These are phyloP conservation scores for Myopa tessellatipennis DNA, from an alignment of 2,888 invertebrate genomes.

Conservation along the genomic window DNA sequence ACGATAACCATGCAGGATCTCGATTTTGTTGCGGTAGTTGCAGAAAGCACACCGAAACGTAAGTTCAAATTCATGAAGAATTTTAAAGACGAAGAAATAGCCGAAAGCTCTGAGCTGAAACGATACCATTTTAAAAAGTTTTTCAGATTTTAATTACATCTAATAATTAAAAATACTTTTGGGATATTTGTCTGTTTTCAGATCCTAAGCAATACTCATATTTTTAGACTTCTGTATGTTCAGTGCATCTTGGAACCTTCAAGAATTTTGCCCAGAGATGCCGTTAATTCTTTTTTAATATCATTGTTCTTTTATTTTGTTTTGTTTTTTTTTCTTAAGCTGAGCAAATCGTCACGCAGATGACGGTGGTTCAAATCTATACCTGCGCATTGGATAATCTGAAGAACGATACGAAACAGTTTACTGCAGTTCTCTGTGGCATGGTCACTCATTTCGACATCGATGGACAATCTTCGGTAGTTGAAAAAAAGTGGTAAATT, in stretches of 20 bases:
- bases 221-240: too few relatives aligned
- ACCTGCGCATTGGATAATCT: slow-evolving; percentile 60
- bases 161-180: too few relatives aligned
- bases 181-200: too few relatives aligned
- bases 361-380: slow-evolving; percentile 73
- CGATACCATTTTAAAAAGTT: too few relatives aligned
- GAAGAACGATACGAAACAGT: slow-evolving; percentile 67
- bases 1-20: slow-evolving; percentile 45
- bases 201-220: too few relatives aligned
- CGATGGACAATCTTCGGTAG: slow-evolving; percentile 69
- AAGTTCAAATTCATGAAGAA: slow-evolving; percentile 48
- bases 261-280: too few relatives aligned
- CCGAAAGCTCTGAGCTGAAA: too few relatives aligned
- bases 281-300: too few relatives aligned
- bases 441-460: slow-evolving; percentile 78
- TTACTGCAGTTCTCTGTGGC: slow-evolving; percentile 78
- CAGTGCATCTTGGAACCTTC: too few relatives aligned
- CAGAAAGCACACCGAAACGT: slow-evolving; percentile 66
- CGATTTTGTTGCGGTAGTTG: slow-evolving; percentile 48
- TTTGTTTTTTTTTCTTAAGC: slow-evolving; percentile 44
- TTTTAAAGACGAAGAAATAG: too few relatives aligned
- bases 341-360: slow-evolving; percentile 66
- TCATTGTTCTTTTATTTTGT: not conserved
- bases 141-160: too few relatives aligned
- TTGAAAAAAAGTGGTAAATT: slow-evolving; percentile 68